These are phyloP conservation scores for Anarsia innoxiella DNA, from an alignment of 2,888 invertebrate genomes.

Conservation along the genomic window DNA sequence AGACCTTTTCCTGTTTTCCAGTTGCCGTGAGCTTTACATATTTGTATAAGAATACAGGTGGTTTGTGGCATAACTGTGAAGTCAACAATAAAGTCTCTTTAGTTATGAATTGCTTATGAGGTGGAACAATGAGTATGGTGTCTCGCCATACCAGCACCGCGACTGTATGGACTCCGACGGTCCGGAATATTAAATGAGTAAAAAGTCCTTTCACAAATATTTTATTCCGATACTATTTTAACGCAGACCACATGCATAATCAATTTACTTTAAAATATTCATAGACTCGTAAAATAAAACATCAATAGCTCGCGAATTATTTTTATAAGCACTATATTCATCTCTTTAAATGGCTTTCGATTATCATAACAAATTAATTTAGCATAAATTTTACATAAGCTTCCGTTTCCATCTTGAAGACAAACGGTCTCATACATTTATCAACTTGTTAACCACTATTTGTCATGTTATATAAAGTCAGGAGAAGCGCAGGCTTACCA, in stretches of 20 bases:
- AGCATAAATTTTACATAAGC: slow-evolving; percentile 24
- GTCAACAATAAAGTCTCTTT: slow-evolving; percentile 27
- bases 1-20: slow-evolving; percentile 41
- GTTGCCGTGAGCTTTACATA: slow-evolving; percentile 16
- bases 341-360: slow-evolving; percentile 14
- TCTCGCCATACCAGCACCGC: slow-evolving; percentile 27
- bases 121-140: slow-evolving; percentile 21
- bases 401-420: slow-evolving; percentile 20
- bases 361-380: slow-evolving; percentile 22
- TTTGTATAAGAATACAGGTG: slow-evolving; percentile 32
- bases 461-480: slow-evolving; percentile 14
- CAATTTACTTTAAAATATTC: slow-evolving; percentile 15
- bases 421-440: no score
- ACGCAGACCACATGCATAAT: slow-evolving; percentile 14
- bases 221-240: slow-evolving; percentile 21
- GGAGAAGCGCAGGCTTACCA: slow-evolving; percentile 9
- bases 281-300: slow-evolving; percentile 27
- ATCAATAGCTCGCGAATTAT: slow-evolving; percentile 23
- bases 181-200: slow-evolving; percentile 29
- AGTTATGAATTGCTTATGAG: slow-evolving; percentile 25
- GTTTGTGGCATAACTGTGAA: slow-evolving; percentile 28
- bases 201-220: slow-evolving; percentile 29
- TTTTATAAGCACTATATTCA: slow-evolving; percentile 17
- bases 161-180: slow-evolving; percentile 23
- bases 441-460: no score